Base-by-base conservation (phyloP, 2,888 invertebrate species). In the Tenthredo distinguenda region DNA sequence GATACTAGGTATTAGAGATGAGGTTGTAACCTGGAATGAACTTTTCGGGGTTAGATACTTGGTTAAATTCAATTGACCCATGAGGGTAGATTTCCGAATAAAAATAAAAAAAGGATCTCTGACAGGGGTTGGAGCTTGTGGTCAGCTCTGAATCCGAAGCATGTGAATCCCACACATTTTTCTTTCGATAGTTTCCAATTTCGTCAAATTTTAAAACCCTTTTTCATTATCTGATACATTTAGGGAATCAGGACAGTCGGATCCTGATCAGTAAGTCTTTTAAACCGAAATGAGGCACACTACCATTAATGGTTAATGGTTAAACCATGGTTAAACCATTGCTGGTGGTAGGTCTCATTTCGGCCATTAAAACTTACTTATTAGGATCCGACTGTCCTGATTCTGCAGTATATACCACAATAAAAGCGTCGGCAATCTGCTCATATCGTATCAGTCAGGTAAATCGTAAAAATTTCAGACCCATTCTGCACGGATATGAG, bases 271-370 rank as follows among this genome's bases (percentile, higher is more conserved):
- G 40, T 72, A 10, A 72, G 40, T 18, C 43, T 72, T 40, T 5
- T 7, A 34, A 40, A 21, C 21, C 21, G n/a, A n/a, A 74, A 43
- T 74, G 43, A 40, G 26, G 43, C 26, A 4, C 43, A 43, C 72
- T 40, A 4, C 40, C 72, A 43, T 43, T 74, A 74, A 43, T 21
- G 40, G 72, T 68, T 74, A 31, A 74, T 74, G 40, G 40, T 74
- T 74, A 12, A 72, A 21, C 72, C 37, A 40, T 72, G 72, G 40
- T 72, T 72, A 40, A 74, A n/a, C 40, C 72, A n/a, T 74, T 74
- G 43, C 9, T 43, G 72, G 21, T 40, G 40, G 72, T 72, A 37
- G 72, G 72, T 43, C 72, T 74, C 21, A 43, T 74, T 74, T 74
- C n/a, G 40, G 21, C 21, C 40, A 40, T 43, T 43, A 74, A 74